Percentiles rank a stretch among this genome's conserved stretches.
Conservation (phyloP, 30 jellyfish, hydroid and myxozoan genomes). For the Chrysaora quinquecirrha region DNA sequence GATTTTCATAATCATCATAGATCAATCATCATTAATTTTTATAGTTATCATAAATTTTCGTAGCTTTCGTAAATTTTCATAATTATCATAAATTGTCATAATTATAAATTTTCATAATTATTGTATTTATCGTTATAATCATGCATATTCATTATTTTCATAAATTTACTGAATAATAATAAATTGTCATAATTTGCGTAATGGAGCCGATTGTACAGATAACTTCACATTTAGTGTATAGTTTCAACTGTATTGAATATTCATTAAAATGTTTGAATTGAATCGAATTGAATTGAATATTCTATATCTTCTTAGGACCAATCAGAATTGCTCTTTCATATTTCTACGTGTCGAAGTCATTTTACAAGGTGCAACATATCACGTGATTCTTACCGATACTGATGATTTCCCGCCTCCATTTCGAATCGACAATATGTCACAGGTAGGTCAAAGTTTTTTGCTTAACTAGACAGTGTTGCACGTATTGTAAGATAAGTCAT, state of each 20-base stretch:
- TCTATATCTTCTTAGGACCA: slow-evolving; percentile 45
- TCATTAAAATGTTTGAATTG: too few species aligned
- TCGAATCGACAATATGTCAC: slow-evolving; percentile 83
- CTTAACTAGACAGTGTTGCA: too few species aligned
- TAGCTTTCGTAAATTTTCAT: too few species aligned
- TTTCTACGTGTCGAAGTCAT: slow-evolving; percentile 84
- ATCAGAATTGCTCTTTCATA: slow-evolving; percentile 38
- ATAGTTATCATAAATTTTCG: too few species aligned
- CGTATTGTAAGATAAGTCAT: too few species aligned
- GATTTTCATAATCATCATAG: too few species aligned
- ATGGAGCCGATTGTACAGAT: background rate
- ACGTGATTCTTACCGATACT: slow-evolving; percentile 81
- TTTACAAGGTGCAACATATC: slow-evolving; percentile 91
- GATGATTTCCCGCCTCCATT: slow-evolving; percentile 96
- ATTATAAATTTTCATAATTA: too few species aligned
- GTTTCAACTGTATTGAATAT: too few species aligned
- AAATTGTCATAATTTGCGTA: too few species aligned
- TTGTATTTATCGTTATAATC: background rate
- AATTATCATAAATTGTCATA: too few species aligned
- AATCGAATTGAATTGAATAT: too few species aligned
- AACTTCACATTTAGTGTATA: background rate
- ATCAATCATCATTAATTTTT: too few species aligned
- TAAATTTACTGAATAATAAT: background rate
- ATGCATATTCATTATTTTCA: background rate
- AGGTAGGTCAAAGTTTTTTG: slow-evolving; percentile 39